Evolutionary conservation across 92 coral and sea anemone genomes (phyloP).

Genomic region (Desmophyllum pertusum): DNA sequence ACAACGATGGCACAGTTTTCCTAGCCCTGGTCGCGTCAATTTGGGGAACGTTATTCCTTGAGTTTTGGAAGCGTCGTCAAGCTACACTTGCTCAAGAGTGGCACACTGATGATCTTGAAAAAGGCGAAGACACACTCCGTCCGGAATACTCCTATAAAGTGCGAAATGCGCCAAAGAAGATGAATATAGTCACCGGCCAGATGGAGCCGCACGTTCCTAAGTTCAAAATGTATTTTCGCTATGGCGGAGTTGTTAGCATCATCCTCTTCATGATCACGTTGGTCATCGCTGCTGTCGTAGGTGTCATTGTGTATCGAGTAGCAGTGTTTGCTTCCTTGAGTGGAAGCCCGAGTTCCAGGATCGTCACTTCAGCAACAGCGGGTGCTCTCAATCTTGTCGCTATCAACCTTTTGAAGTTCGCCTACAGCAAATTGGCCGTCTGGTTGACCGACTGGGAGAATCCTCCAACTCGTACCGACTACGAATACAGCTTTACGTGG

Average conservation of each 20-base stretch:
- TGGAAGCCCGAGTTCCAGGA: conserved; percentile 70
- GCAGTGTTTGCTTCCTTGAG: conserved; percentile 90
- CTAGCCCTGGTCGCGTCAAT: conserved; percentile 68
- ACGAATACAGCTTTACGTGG: conserved; percentile 82
- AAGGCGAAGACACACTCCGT: conserved; percentile 74
- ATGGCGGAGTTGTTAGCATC: conserved; percentile 69
- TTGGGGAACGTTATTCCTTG: conserved; percentile 92
- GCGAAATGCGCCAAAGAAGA: background rate
- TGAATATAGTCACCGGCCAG: conserved; percentile 48
- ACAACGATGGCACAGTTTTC: conserved; percentile 69
- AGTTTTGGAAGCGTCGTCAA: conserved; percentile 94
- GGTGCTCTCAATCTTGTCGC: conserved; percentile 78
- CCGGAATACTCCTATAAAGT: conserved; percentile 14
- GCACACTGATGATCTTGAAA: conserved; percentile 83
- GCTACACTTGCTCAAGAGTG: conserved; percentile 73
- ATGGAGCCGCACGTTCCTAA: conserved; percentile 76
- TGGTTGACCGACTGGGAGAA: conserved; percentile 95
- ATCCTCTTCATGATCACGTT: conserved; percentile 67
- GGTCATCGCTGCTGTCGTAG: conserved; percentile 77
- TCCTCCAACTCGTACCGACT: conserved; percentile 85
- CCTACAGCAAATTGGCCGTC: conserved; percentile 72
- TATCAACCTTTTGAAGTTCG: conserved; percentile 75
- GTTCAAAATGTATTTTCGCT: conserved; percentile 57
- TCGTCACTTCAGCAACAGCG: conserved; percentile 75
- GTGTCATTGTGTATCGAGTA: conserved; percentile 86